Conservation (phyloP, 2,113 vertebrate species). For the Xenopus laevis region DNA sequence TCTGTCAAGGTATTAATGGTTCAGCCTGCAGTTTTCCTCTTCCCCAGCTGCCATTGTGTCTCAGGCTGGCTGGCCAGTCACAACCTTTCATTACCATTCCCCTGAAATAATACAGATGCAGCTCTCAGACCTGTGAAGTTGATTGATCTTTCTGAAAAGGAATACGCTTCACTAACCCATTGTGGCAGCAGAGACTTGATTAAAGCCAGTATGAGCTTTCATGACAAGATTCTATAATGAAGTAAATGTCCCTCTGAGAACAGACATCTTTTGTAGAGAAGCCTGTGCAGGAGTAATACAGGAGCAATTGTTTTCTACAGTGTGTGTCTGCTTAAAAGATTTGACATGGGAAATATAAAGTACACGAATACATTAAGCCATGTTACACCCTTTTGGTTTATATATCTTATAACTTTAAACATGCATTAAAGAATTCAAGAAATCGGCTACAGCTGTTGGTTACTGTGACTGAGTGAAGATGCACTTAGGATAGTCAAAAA, state of each 20-base stretch:
- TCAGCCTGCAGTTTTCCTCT: no score
- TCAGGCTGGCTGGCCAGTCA: no score
- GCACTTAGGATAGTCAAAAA: no score
- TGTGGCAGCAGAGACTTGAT: conserved; percentile 32
- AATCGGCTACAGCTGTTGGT: no score
- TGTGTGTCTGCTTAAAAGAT: conserved; percentile 10
- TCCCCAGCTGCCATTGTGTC: no score
- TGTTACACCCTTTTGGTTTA: no score
- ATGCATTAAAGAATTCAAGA: no score
- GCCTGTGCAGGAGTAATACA: conserved; percentile 22
- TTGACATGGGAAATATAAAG: neutral
- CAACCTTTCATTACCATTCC: neutral
- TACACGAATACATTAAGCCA: neutral
- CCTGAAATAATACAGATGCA: conserved; percentile 26
- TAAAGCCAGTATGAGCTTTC: conserved; percentile 39
- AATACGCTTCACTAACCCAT: conserved; percentile 30
- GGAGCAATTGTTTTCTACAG: conserved; percentile 19
- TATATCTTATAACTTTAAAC: no score
- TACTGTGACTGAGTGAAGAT: no score
- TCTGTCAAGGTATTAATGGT: no score
- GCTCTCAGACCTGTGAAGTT: conserved; percentile 24
- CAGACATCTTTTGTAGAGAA: conserved; percentile 26
- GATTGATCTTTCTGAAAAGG: conserved; percentile 38
- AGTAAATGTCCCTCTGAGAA: conserved; percentile 20
- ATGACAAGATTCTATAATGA: conserved; percentile 33